phyloP scores from a whole-genome alignment of 2,797 vertebrate genomes.

The Columba guinea region DNA sequence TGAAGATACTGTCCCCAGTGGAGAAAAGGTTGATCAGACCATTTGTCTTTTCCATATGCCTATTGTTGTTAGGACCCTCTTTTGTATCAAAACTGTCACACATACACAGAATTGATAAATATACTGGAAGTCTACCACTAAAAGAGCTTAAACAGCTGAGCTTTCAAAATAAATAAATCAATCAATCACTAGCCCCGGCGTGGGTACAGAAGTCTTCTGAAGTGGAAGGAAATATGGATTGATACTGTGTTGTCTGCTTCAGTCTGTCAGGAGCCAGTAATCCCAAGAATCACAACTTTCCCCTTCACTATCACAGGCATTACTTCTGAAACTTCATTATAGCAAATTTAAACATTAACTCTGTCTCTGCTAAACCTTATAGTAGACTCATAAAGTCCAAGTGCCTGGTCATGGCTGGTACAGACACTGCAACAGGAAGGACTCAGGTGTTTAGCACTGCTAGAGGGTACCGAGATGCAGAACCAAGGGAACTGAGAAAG shows the following conservation, averaged over 20 bases:
- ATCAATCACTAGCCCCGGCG: not conserved
- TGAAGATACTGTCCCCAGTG: not conserved
- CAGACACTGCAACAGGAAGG: not conserved
- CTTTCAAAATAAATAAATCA: not conserved
- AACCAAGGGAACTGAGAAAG: not conserved
- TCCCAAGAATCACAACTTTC: not conserved
- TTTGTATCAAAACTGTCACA: not conserved
- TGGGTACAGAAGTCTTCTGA: not conserved
- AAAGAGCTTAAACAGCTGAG: not conserved
- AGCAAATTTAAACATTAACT: not conserved
- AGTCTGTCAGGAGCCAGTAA: not conserved
- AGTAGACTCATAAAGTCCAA: not conserved
- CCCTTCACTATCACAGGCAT: not conserved
- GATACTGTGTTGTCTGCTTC: not conserved
- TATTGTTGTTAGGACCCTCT: not conserved
- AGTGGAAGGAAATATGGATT: not conserved
- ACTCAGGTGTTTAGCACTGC: not conserved
- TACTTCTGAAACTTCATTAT: not conserved
- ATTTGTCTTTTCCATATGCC: not conserved
- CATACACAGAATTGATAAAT: not conserved
- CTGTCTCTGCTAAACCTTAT: not conserved
- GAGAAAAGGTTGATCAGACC: not conserved
- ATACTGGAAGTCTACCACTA: not conserved
- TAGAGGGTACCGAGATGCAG: not conserved
- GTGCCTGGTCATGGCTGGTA: rapidly evolving